A percentile compares a stretch with the other conserved stretches of the same genome.
phyloP scores from a whole-genome alignment of 2,888 invertebrate genomes.

The Idaea aversata region DNA sequence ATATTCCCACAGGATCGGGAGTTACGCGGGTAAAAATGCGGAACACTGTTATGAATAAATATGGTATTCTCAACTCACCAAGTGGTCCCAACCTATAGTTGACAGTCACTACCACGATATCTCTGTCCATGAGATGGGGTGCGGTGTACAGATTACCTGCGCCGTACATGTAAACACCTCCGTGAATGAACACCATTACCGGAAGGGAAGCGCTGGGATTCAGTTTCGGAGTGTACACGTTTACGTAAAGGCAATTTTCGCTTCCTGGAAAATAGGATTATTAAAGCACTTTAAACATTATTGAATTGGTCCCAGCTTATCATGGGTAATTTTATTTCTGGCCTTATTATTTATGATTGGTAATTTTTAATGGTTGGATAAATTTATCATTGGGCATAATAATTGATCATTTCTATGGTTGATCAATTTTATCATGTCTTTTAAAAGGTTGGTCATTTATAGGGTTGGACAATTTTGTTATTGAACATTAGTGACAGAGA shows the following conservation, averaged over 20 bases:
- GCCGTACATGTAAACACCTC: slow-evolving; percentile 84
- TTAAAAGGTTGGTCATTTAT: too few relatives aligned
- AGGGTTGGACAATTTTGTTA: too few relatives aligned
- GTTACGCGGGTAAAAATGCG: too few relatives aligned
- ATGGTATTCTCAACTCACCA: slow-evolving; percentile 69
- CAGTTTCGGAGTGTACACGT: slow-evolving; percentile 63
- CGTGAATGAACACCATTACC: slow-evolving; percentile 15
- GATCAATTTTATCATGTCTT: too few relatives aligned
- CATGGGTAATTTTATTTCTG: too few relatives aligned
- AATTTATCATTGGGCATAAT: too few relatives aligned
- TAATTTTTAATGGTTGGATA: too few relatives aligned
- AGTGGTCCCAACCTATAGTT: slow-evolving; percentile 86
- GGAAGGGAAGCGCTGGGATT: slow-evolving; percentile 8
- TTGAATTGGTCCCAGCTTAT: slow-evolving; percentile 5
- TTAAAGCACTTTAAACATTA: neutral
- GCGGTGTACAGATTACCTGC: slow-evolving; percentile 75
- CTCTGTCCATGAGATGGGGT: slow-evolving; percentile 80
- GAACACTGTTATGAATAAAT: too few relatives aligned
- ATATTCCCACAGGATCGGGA: too few relatives aligned
- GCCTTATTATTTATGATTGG: too few relatives aligned
- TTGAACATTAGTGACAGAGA: too few relatives aligned
- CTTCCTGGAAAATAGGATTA: slow-evolving; percentile 58
- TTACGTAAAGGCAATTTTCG: slow-evolving; percentile 84
- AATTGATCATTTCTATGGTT: too few relatives aligned
- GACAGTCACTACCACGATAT: slow-evolving; percentile 84